phyloP scores from a whole-genome alignment of 2,888 invertebrate genomes.

The Drosophila anomelani region DNA sequence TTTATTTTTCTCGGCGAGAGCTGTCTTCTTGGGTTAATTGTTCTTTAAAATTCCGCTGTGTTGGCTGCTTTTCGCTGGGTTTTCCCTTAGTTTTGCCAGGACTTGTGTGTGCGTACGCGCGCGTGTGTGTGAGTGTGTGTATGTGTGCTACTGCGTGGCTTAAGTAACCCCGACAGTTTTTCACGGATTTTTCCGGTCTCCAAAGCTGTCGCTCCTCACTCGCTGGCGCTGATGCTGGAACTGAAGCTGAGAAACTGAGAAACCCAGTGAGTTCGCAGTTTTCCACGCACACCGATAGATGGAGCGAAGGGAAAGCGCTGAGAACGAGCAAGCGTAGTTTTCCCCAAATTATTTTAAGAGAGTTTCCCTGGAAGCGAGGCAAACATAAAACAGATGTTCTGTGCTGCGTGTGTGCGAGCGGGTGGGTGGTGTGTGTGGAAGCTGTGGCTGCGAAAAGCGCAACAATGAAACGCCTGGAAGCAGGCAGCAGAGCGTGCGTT shows the following conservation, averaged over 20 bases:
- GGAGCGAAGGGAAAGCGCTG: slow-evolving; percentile 8
- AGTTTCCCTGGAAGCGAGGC: slow-evolving; percentile 64
- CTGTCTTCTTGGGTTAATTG: slow-evolving; percentile 18
- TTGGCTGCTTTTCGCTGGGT: slow-evolving; percentile 25
- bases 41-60: slow-evolving; percentile 31
- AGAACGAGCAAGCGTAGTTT: slow-evolving; percentile 25
- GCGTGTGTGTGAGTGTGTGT: slow-evolving; percentile 33
- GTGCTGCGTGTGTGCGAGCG: slow-evolving; percentile 17
- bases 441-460: slow-evolving; percentile 69
- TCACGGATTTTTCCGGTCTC: slow-evolving; percentile 35
- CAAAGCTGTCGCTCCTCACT: slow-evolving; percentile 60
- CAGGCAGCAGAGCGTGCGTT: slow-evolving; percentile 67
- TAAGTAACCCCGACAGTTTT: slow-evolving; percentile 31
- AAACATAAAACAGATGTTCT: slow-evolving; percentile 76
- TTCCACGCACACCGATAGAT: slow-evolving; percentile 19
- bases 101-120: slow-evolving; percentile 1
- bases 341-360: slow-evolving; percentile 23
- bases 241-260: slow-evolving; percentile 43
- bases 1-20: slow-evolving; percentile 3
- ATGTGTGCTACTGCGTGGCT: slow-evolving; percentile 38
- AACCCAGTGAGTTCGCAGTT: slow-evolving; percentile 13
- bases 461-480: slow-evolving; percentile 76
- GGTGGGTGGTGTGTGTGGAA: slow-evolving; percentile 7
- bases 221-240: slow-evolving; percentile 77
- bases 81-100: slow-evolving; percentile 18